These are phyloP conservation scores for Oreohelix idahoensis DNA, from an alignment of 1,140 invertebrate species.

Conservation along the genomic window DNA sequence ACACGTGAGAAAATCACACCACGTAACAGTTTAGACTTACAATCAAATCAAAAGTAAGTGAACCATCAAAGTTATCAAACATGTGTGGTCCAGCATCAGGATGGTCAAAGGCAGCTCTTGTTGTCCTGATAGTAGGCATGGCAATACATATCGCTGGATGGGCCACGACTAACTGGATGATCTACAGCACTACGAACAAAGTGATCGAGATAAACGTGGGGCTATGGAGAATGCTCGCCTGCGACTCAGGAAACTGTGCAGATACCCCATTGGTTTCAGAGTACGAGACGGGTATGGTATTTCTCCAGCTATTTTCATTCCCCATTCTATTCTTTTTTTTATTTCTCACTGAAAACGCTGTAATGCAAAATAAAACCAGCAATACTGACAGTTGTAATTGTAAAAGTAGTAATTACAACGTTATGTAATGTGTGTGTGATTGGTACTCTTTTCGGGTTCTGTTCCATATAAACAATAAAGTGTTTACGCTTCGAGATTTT, in stretches of 20 bases:
- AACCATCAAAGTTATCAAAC: not conserved
- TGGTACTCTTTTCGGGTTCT: too few species aligned
- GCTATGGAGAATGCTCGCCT: conserved; percentile 39
- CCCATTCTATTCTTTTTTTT: too few species aligned
- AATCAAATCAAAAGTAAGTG: not conserved
- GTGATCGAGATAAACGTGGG: conserved; percentile 33
- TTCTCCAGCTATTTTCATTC: too few species aligned
- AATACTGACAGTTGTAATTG: too few species aligned
- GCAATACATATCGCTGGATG: conserved; percentile 44
- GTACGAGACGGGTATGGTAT: conserved; percentile 39
- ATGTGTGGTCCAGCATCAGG: conserved; percentile 45
- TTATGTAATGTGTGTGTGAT: too few species aligned
- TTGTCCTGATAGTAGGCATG: conserved; percentile 37
- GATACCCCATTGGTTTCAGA: conserved; percentile 11
- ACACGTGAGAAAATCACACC: too few species aligned
- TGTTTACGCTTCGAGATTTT: too few species aligned
- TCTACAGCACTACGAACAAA: conserved; percentile 31
- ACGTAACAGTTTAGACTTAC: too few species aligned
- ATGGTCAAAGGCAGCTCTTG: conserved; percentile 45
- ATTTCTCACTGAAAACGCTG: too few species aligned
- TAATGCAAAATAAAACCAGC: too few species aligned
- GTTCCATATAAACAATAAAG: too few species aligned
- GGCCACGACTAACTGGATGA: conserved; percentile 46
- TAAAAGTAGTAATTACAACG: too few species aligned
- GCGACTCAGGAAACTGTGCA: conserved; percentile 27